Evolutionary conservation across 1,140 invertebrate species (phyloP), one percentile per base, ranked within the genome.

Genomic region (Megalonaias nervosa): DNA sequence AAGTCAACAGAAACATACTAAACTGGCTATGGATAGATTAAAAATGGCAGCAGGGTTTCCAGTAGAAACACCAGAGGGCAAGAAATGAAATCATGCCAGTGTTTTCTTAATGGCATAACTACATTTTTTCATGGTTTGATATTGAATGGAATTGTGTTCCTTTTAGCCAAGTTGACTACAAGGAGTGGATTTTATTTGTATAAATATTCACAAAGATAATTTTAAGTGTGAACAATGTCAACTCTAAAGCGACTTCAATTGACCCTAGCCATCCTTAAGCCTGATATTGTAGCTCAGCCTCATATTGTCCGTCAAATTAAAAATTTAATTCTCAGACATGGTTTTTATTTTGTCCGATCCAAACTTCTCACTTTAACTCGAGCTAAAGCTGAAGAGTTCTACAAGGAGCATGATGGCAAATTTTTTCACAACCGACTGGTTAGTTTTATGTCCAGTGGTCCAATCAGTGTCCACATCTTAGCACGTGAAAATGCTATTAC

Each of bases 391-490:
- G 92, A 94, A 85, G 88, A 93, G 65, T 97, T 98, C 91, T 98
- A 98, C 88, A 89, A 91, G 48, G 96, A 97, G 87, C 97, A 98
- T 89, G 92, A 93, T 85, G 92, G 89, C 2, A 96, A 95, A 89
- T 97, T 98, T 91, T 98, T 97, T 91, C 97, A 94, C 84, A 95
- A 97, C 85, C 92, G 97, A 71, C 90, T 98, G 16, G 92, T 96
- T 1, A 95, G 94, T 48, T 97, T 97, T 85, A 97, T 98, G 95
- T 93, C 81, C 83, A 98, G 96, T 93, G 97, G 96, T 1, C 94
- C 94, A 58, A 94, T 95, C 62, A 94, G 95, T 85, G 92, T 95
- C 6, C 94, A 96, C 80, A 94, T 98, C 79, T 91, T 98, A 74
- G 93, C 94, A 23, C 92, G 93, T 80, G 91, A 94, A 64, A 93